phyloP scores from a whole-genome alignment of 2,797 vertebrate genomes.

The Gadopsis bispinosus region DNA sequence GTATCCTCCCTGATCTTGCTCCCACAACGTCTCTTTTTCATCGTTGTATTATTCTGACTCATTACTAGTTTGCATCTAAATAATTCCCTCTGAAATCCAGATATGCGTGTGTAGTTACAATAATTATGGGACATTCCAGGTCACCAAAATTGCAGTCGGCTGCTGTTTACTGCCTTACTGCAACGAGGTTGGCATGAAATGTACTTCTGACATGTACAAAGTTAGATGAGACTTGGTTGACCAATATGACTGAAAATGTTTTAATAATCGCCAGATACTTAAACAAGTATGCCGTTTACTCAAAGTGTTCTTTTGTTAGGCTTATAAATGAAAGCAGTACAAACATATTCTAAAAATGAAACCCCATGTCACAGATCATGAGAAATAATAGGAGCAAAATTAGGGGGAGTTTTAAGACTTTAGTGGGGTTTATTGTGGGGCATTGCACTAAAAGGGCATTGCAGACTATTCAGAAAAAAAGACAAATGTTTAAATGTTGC shows the following conservation, averaged over 20 bases:
- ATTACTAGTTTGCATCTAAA: conserved; percentile 86
- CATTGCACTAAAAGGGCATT: conserved; percentile 75
- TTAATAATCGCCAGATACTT: conserved; percentile 57
- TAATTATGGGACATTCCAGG: conserved; percentile 75
- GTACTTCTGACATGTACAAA: conserved; percentile 62
- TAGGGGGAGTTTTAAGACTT: conserved; percentile 58
- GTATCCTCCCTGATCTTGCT: conserved; percentile 76
- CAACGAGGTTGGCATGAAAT: conserved; percentile 61
- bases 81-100: conserved; percentile 80
- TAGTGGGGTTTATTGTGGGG: conserved; percentile 64
- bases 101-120: conserved; percentile 63
- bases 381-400: conserved; percentile 51
- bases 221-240: conserved; percentile 57
- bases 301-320: conserved; percentile 47
- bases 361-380: conserved; percentile 54
- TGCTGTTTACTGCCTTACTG: conserved; percentile 52
- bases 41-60: conserved; percentile 75
- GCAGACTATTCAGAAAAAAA: conserved; percentile 53
- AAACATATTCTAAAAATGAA: conserved; percentile 37
- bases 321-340: conserved; percentile 57
- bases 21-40: conserved; percentile 71
- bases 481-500: conserved; percentile 79
- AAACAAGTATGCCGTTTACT: conserved; percentile 58
- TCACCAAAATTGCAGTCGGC: conserved; percentile 61
- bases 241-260: conserved; percentile 53